Evolutionary conservation across 2,888 invertebrate species (phyloP).

Genomic region (Pseudococcus jackbeardsleyi): DNA sequence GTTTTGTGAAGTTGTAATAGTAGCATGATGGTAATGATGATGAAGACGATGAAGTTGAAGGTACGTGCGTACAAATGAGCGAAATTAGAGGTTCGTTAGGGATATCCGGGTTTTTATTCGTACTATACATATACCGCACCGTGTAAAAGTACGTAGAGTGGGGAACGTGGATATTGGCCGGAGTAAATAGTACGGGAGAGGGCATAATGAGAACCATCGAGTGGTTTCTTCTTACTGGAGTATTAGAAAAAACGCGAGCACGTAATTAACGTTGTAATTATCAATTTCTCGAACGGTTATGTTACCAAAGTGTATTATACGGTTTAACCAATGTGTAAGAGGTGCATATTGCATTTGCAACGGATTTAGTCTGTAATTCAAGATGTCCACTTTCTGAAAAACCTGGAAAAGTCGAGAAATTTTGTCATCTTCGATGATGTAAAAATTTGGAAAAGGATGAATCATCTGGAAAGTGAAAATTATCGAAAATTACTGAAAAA

Average conservation of each 20-base stretch:
- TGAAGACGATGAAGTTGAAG: not conserved
- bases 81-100: slow-evolving; percentile 24
- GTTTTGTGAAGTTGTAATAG: too few species aligned
- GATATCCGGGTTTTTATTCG: slow-evolving; percentile 23
- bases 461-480: too few species aligned
- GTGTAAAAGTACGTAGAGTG: not conserved
- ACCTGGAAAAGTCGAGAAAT: too few species aligned
- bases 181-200: not conserved
- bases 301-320: not conserved
- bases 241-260: not conserved
- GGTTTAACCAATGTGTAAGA: too few species aligned
- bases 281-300: not conserved
- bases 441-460: too few species aligned
- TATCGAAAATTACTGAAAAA: too few species aligned
- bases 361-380: too few species aligned
- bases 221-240: not conserved
- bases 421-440: too few species aligned
- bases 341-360: too few species aligned
- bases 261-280: not conserved
- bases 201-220: not conserved
- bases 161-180: not conserved
- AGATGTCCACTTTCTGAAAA: too few species aligned
- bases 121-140: not conserved
- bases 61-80: slow-evolving; percentile 6
- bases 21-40: not conserved